A percentile compares a stretch with the other conserved stretches of the same genome.
These are phyloP conservation scores for Nemotelus pantherinus DNA, from an alignment of 2,888 invertebrate species.

Conservation along the genomic window DNA sequence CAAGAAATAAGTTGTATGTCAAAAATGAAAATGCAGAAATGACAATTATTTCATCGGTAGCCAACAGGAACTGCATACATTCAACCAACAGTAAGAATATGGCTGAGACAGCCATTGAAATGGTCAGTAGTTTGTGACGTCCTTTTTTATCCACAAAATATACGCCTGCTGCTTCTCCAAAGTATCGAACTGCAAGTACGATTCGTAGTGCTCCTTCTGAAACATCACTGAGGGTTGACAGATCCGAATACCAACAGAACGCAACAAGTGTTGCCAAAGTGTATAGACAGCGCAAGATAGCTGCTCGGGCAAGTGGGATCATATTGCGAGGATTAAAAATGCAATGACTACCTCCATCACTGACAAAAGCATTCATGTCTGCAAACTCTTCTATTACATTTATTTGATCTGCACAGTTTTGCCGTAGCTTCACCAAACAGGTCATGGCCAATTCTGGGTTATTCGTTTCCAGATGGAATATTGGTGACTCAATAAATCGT, in stretches of 20 bases:
- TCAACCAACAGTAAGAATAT: background rate
- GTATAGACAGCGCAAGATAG: background rate
- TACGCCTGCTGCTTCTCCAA: background rate
- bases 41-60: background rate
- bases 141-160: slow-evolving; percentile 4
- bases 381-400: slow-evolving; percentile 15
- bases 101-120: background rate
- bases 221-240: background rate
- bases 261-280: background rate
- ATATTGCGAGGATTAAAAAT: background rate
- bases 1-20: background rate
- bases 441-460: background rate
- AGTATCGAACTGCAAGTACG: background rate
- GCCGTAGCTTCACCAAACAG: background rate
- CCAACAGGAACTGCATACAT: background rate
- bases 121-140: background rate
- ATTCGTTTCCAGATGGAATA: slow-evolving; percentile 12
- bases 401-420: background rate
- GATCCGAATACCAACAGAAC: background rate
- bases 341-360: slow-evolving; percentile 4
- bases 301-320: background rate
- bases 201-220: background rate
- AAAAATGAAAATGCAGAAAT: background rate
- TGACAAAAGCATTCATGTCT: background rate
- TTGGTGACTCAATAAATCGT: slow-evolving; percentile 21